phyloP scores from a whole-genome alignment of 2,113 vertebrate species.

The Pseudopodoces humilis region DNA sequence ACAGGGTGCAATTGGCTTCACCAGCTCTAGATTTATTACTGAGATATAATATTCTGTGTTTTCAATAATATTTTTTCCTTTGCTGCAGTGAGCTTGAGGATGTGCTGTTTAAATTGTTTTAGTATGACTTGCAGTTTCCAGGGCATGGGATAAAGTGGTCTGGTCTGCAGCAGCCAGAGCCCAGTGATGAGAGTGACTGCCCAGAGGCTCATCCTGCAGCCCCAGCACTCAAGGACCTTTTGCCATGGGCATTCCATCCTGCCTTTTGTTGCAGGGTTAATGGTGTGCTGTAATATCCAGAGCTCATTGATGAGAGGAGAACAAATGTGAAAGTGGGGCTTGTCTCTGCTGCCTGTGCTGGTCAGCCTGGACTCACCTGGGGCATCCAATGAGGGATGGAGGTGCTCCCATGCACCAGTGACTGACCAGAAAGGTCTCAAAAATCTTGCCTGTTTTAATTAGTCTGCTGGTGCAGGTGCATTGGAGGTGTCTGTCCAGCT shows the following conservation, averaged over 20 bases:
- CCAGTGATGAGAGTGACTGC: background rate
- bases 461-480: accelerated
- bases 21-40: background rate
- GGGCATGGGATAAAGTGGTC: background rate
- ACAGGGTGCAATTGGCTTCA: background rate
- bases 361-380: accelerated
- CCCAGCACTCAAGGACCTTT: background rate
- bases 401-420: accelerated
- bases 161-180: background rate
- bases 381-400: background rate
- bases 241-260: accelerated
- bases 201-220: background rate
- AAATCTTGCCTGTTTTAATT: background rate
- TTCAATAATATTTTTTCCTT: background rate
- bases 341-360: accelerated
- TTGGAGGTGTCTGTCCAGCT: background rate
- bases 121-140: background rate
- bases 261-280: background rate
- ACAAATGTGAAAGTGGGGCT: background rate
- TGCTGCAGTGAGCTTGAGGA: background rate
- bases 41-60: accelerated
- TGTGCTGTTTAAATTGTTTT: background rate
- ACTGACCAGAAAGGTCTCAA: background rate
- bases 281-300: background rate
- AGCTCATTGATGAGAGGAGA: background rate